These are phyloP conservation scores for Puffinus mauretanicus DNA, from an alignment of 2,113 vertebrate genomes.

Conservation along the genomic window DNA sequence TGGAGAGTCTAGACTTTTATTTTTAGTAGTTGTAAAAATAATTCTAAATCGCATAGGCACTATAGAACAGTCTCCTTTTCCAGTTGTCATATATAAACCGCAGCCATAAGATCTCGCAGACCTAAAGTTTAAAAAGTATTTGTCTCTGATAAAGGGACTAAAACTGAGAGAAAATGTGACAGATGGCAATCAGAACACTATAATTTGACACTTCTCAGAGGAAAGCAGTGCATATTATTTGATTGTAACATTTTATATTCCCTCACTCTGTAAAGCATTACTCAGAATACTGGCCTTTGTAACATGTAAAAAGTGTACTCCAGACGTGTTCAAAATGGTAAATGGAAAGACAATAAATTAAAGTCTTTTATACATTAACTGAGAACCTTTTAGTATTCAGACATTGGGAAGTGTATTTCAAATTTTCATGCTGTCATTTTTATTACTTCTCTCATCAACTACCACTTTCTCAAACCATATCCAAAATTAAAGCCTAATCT, in stretches of 20 bases:
- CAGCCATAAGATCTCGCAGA: background rate
- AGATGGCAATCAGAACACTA: background rate
- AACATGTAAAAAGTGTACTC: background rate
- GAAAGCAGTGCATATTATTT: background rate
- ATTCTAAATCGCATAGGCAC: background rate
- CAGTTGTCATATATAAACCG: background rate
- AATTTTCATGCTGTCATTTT: slow-evolving; percentile 2
- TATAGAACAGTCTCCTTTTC: background rate
- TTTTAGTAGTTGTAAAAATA: slow-evolving; percentile 9
- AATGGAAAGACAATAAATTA: slow-evolving; percentile 19
- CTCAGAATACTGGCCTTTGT: background rate
- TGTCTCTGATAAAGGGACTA: background rate
- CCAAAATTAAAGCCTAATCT: background rate
- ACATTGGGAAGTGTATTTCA: background rate
- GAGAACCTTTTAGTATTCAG: background rate
- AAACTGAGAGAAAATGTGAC: background rate
- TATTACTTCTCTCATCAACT: background rate
- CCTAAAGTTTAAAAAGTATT: background rate
- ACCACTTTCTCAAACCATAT: background rate
- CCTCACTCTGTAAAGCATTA: background rate
- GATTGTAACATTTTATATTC: background rate
- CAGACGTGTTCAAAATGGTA: background rate
- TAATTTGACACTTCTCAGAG: background rate
- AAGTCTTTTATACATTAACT: background rate
- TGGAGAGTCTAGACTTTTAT: background rate